Base-by-base conservation (phyloP, 2,113 vertebrate genomes). In the Corvus hawaiiensis region DNA sequence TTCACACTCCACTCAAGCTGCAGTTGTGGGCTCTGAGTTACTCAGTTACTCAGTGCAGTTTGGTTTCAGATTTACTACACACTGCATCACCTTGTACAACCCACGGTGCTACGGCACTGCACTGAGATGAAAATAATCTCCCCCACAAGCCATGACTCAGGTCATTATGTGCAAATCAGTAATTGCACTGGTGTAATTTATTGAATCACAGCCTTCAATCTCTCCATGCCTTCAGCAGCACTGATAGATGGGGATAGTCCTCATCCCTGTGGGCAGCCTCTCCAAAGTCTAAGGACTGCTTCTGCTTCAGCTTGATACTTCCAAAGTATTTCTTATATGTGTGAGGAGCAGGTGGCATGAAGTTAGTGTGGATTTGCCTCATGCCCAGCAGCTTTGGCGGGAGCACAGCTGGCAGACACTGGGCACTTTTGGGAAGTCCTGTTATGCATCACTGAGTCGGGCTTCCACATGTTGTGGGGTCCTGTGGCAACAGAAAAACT, bases 151-250 rank as follows among this genome's bases (percentile, higher is more conserved):
- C 32, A 8, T 75, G 69, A 90, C 75, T 96, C 88, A 84, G 72
- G 85, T 59, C 61, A 94, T 93, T 96, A 75, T 63, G 64, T 87
- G 52, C 83, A 94, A 95, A 88, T 15, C 61, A 75, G 49, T 92
- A 87, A 75, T 86, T 37, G 32, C 62, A 68, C 49, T 49, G 35
- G 35, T 72, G 33, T 30, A 32, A 72, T 82, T 95, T 91, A 69
- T 68, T 6, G 6, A 88, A 83, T 51, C 1, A 1, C 59, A 79
- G 46, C 16, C 41, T 62, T 28, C 35, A 39, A 21, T 52, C 24
- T 48, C 59, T 44, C 48, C 7, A 6, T 63, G 16, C n/a, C 26
- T 85, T 66, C 39, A 41, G 48, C 51, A 67, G 44, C 52, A 61
- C 30, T 54, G 68, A 27, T 49, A n/a, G 0, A 0, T 35, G 39